Percentiles rank a stretch among this genome's conserved stretches.
phyloP scores from a whole-genome alignment of 2,888 invertebrate genomes.

The Crossocerus cetratus region DNA sequence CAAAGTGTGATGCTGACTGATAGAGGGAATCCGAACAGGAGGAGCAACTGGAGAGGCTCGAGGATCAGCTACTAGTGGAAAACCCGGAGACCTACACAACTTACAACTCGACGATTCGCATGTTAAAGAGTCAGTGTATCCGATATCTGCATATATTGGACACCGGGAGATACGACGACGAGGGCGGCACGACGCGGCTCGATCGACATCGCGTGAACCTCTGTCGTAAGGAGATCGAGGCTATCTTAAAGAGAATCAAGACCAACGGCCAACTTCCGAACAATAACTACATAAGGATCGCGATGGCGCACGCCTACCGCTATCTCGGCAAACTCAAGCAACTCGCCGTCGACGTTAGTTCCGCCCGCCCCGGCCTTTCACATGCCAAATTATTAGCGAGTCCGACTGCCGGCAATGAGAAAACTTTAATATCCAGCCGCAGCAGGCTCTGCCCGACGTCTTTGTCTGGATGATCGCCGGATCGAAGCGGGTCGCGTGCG shows the following conservation, averaged over 20 bases:
- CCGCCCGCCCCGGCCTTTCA: neutral
- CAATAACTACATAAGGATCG: slow-evolving; percentile 69
- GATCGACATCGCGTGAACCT: slow-evolving; percentile 69
- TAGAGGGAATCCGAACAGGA: slow-evolving; percentile 63
- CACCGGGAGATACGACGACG: slow-evolving; percentile 58
- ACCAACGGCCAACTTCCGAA: slow-evolving; percentile 67
- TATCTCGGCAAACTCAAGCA: slow-evolving; percentile 76
- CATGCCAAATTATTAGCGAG: neutral
- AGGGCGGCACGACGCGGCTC: slow-evolving; percentile 67
- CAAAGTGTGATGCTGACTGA: neutral
- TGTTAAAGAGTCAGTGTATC: slow-evolving; percentile 66
- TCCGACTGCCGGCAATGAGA: neutral
- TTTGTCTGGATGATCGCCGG: slow-evolving; percentile 80
- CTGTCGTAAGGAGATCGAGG: slow-evolving; percentile 65
- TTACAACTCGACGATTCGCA: slow-evolving; percentile 72
- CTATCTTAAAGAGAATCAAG: slow-evolving; percentile 65
- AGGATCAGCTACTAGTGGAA: slow-evolving; percentile 69
- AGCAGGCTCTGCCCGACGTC: slow-evolving; percentile 80
- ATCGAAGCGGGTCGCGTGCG: slow-evolving; percentile 79
- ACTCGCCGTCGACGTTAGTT: slow-evolving; percentile 77
- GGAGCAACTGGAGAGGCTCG: slow-evolving; percentile 71
- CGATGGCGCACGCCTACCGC: slow-evolving; percentile 71
- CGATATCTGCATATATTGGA: slow-evolving; percentile 75
- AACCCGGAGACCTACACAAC: slow-evolving; percentile 64
- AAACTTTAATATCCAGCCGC: slow-evolving; percentile 72